Evolutionary conservation across 2,113 vertebrate species (phyloP).

Genomic region (Psittacula cyanocephala): DNA sequence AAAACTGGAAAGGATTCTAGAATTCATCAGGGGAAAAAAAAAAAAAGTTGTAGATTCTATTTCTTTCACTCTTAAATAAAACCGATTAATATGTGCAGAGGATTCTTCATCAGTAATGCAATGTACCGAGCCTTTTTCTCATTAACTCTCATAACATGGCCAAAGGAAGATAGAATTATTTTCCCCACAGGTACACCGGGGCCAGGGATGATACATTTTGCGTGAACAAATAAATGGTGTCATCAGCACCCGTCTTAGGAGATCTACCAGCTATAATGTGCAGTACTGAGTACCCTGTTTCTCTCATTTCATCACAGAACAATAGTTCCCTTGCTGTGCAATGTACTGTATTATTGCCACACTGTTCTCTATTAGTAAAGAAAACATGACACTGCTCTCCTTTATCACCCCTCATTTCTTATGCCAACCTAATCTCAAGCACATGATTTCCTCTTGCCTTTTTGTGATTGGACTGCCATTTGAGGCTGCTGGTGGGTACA

Average conservation of each 20-base stretch:
- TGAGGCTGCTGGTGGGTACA: neutral
- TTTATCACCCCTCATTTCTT: neutral
- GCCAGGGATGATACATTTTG: neutral
- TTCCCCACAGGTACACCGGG: neutral
- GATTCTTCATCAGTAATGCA: neutral
- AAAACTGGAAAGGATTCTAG: neutral
- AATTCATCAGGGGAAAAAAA: neutral
- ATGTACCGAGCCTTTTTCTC: neutral
- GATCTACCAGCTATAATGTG: neutral
- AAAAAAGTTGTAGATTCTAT: neutral
- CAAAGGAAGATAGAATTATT: neutral
- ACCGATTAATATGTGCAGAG: neutral
- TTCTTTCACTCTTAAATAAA: neutral
- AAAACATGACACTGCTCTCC: neutral
- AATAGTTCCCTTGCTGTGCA: neutral
- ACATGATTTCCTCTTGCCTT: neutral
- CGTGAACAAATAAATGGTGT: neutral
- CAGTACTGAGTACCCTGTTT: neutral
- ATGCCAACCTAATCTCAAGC: neutral
- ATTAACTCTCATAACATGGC: neutral
- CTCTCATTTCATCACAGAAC: neutral
- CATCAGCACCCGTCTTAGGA: neutral
- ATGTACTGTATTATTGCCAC: slow-evolving; percentile 4
- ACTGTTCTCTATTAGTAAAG: neutral
- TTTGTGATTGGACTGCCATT: neutral